These are phyloP conservation scores for Chouioia cunea DNA, from an alignment of 2,888 invertebrate species.

Conservation along the genomic window DNA sequence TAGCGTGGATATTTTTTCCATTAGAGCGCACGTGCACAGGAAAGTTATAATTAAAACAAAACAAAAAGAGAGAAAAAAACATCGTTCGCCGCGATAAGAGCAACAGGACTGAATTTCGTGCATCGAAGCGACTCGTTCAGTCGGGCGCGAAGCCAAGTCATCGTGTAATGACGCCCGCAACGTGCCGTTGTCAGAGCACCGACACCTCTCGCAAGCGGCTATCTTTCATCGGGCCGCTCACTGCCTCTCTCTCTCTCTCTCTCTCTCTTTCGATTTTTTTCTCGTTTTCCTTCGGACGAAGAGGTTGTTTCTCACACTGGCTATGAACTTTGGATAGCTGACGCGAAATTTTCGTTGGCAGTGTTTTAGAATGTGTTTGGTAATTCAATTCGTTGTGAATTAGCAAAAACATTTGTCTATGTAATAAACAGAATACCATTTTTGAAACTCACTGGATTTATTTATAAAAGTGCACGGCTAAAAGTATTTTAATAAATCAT, in stretches of 20 bases:
- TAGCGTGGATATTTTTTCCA: too few species aligned
- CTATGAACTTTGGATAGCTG: too few species aligned
- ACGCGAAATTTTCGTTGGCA: too few species aligned
- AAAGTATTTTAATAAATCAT: too few species aligned
- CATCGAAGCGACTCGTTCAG: background rate
- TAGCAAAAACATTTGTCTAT: too few species aligned
- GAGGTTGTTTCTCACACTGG: too few species aligned
- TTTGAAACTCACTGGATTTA: too few species aligned
- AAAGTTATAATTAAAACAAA: conserved; percentile 18
- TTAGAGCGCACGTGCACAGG: background rate
- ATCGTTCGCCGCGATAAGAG: background rate
- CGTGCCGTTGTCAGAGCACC: conserved; percentile 54
- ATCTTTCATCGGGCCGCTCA: conserved; percentile 46
- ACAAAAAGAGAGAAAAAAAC: conserved; percentile 5
- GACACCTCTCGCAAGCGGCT: conserved; percentile 51
- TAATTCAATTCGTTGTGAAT: too few species aligned
- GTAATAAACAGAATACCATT: too few species aligned
- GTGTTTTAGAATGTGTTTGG: too few species aligned
- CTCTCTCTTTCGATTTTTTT: background rate
- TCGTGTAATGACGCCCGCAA: conserved; percentile 67
- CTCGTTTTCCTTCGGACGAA: too few species aligned
- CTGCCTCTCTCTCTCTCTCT: conserved; percentile 26
- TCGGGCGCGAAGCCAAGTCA: conserved; percentile 59
- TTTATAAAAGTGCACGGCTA: too few species aligned
- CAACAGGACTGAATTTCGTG: conserved; percentile 16